Percentiles rank a stretch among this genome's conserved stretches.
These are phyloP conservation scores for Unio delphinus DNA, from an alignment of 2,888 invertebrate genomes.

Conservation along the genomic window DNA sequence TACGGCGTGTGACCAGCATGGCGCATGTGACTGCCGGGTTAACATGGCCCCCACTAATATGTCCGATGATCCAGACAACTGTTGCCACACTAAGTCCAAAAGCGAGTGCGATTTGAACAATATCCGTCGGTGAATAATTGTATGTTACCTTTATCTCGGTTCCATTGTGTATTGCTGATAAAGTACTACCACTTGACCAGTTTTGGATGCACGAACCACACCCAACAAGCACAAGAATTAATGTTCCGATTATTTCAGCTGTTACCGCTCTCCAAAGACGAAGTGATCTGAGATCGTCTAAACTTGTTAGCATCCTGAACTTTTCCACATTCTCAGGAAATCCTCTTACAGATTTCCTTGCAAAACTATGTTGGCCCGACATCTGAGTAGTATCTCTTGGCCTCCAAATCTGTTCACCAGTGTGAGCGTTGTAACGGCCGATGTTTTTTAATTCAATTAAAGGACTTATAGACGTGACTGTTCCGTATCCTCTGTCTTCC, in stretches of 20 bases:
- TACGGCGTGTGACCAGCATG: constrained; percentile 84
- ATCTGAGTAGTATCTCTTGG: no score
- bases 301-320: constrained; percentile 35
- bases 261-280: constrained; percentile 83
- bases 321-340: neutral
- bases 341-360: no score
- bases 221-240: constrained; percentile 86
- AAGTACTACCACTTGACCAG: constrained; percentile 9
- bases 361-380: no score
- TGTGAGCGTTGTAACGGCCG: no score
- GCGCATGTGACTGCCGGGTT: constrained; percentile 72
- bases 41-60: constrained; percentile 81
- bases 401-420: no score
- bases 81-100: constrained; percentile 91
- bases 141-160: no score
- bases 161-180: no score
- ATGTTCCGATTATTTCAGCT: constrained; percentile 90
- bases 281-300: constrained; percentile 31
- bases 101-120: constrained; percentile 84
- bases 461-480: no score
- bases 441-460: no score
- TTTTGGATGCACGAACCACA: constrained; percentile 77
- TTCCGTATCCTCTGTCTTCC: no score
- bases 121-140: constrained; percentile 3
- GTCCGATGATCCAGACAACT: constrained; percentile 85